A percentile compares a stretch with the other conserved stretches of the same genome.
Evolutionary conservation across 2,888 invertebrate species (phyloP).

Genomic region (Caenorhabditis sp.): DNA sequence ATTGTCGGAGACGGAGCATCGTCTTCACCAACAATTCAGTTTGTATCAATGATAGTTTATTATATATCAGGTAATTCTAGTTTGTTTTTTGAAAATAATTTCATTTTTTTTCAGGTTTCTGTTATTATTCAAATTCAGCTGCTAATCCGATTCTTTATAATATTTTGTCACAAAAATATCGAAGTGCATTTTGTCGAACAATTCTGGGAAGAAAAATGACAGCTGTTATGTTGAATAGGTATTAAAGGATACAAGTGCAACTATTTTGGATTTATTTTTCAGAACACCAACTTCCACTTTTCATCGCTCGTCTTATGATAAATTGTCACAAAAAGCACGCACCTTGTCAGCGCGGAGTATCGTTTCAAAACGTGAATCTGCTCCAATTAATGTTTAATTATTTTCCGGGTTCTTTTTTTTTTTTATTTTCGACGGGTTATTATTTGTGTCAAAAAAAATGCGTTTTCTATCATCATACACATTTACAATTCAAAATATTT

Average conservation of each 20-base stretch:
- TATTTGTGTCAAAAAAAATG: no score
- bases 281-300: not conserved
- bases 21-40: conserved; percentile 42
- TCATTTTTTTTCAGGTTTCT: conserved; percentile 51
- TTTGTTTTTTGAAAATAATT: not conserved
- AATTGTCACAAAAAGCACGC: not conserved
- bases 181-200: conserved; percentile 74
- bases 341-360: not conserved
- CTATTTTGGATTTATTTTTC: not conserved
- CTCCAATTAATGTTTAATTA: not conserved
- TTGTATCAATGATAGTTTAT: conserved; percentile 47
- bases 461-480: no score
- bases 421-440: not conserved
- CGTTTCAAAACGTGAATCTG: not conserved
- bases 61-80: conserved; percentile 52
- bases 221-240: conserved; percentile 3
- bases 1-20: conserved; percentile 29
- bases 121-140: conserved; percentile 75
- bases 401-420: not conserved
- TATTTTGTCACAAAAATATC: conserved; percentile 77
- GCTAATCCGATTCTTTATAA: conserved; percentile 78
- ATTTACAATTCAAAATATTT: not conserved
- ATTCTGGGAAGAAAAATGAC: conserved; percentile 52
- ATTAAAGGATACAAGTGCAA: not conserved
- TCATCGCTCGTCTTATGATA: not conserved